phyloP scores from a whole-genome alignment of 2,113 vertebrate genomes.

The Sialia sialis region DNA sequence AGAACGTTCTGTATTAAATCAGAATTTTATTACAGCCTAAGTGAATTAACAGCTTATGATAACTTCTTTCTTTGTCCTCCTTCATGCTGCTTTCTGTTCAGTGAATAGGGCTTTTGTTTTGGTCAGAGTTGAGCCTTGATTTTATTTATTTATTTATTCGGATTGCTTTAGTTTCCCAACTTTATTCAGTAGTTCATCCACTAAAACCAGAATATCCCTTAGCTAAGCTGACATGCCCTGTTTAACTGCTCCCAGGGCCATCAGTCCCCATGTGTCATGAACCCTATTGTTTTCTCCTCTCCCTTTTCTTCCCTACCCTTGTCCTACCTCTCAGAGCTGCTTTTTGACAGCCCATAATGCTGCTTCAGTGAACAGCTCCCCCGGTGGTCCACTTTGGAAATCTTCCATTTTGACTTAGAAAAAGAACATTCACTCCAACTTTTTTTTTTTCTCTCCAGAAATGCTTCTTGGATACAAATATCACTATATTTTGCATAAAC shows the following conservation, averaged over 20 bases:
- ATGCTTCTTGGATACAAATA: not conserved
- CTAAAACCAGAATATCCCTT: not conserved
- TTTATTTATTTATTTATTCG: not conserved
- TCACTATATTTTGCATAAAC: conserved; percentile 1
- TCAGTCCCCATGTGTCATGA: not conserved
- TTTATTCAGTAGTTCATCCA: not conserved
- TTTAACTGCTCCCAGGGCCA: not conserved
- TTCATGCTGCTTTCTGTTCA: not conserved
- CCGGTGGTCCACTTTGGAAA: conserved; percentile 31
- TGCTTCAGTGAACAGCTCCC: conserved; percentile 24
- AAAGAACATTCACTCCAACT: not conserved
- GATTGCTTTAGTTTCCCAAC: not conserved
- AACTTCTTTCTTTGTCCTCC: not conserved
- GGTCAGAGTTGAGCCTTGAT: not conserved
- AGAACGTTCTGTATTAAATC: not conserved
- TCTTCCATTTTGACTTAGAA: conserved; percentile 5
- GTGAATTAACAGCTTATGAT: not conserved
- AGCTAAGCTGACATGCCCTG: not conserved
- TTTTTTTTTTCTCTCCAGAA: not conserved
- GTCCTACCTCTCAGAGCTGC: not conserved
- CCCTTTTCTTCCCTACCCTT: not conserved
- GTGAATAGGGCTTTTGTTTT: not conserved
- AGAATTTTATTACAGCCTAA: not conserved
- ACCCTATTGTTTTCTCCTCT: not conserved
- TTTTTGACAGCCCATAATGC: not conserved